These are phyloP conservation scores for Orthosia gothica DNA, from an alignment of 2,888 invertebrate genomes.

Conservation along the genomic window DNA sequence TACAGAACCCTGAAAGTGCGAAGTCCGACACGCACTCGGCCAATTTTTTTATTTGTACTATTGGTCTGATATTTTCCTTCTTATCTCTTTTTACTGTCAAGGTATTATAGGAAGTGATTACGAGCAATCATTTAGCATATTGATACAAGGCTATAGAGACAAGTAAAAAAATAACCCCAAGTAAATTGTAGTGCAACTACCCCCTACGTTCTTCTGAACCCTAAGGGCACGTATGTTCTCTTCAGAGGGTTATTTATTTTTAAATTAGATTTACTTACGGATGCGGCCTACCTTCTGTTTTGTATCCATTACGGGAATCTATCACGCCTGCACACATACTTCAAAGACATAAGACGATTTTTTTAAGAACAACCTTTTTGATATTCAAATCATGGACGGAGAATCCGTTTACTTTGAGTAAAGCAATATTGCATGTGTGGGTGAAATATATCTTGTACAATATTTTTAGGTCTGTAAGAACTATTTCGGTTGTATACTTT, in stretches of 20 bases:
- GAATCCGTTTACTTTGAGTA: constrained; percentile 57
- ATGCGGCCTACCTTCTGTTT: constrained; percentile 72
- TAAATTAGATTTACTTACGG: constrained; percentile 82
- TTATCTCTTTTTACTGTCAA: not conserved
- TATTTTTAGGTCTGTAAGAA: constrained; percentile 7
- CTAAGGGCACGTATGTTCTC: constrained; percentile 29
- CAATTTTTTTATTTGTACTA: no score
- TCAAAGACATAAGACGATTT: constrained; percentile 67
- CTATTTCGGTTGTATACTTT: not conserved
- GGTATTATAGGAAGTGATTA: not conserved
- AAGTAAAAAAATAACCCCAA: not conserved
- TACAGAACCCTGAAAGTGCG: no score
- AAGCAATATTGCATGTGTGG: constrained; percentile 35
- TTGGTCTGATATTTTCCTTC: not conserved
- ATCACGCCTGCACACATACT: constrained; percentile 31
- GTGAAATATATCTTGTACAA: not conserved
- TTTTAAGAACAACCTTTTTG: constrained; percentile 75
- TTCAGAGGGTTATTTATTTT: constrained; percentile 69
- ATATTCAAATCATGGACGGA: constrained; percentile 75
- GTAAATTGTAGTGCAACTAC: constrained; percentile 4
- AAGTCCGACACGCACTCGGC: no score
- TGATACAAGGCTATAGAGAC: not conserved
- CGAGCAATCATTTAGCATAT: not conserved
- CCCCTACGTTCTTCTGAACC: constrained; percentile 1
- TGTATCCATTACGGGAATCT: constrained; percentile 75